Percentiles rank a stretch among this genome's conserved stretches.
Conservation (phyloP, 2,888 invertebrate genomes). For the Mesoligia furuncula region DNA sequence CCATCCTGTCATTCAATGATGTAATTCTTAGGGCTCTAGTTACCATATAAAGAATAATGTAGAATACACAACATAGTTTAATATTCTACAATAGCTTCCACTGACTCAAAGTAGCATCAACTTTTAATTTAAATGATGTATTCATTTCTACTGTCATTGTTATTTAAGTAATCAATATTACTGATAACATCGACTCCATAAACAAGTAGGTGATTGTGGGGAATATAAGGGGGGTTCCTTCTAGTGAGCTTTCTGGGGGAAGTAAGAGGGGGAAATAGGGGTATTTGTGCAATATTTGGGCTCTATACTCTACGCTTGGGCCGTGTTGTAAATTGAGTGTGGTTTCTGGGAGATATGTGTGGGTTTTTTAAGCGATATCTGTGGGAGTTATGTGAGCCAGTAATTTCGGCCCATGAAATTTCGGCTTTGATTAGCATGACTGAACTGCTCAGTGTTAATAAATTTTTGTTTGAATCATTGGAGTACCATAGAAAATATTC, state of each 20-base stretch:
- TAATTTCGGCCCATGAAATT: not conserved
- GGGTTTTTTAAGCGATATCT: not conserved
- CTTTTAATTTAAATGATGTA: conserved; percentile 8
- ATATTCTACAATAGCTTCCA: conserved; percentile 10
- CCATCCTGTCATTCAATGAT: conserved; percentile 40
- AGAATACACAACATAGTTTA: conserved; percentile 5
- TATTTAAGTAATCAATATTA: not conserved
- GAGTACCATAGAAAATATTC: not conserved
- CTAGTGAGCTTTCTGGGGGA: not conserved
- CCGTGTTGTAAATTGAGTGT: not conserved
- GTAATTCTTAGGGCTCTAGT: conserved; percentile 28
- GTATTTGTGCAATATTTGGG: not conserved
- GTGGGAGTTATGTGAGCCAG: not conserved
- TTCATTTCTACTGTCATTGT: not conserved
- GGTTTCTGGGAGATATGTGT: not conserved
- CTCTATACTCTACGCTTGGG: not conserved
- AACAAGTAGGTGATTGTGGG: not conserved
- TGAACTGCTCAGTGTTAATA: not conserved
- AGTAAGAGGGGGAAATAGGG: not conserved
- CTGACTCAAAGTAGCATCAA: conserved; percentile 19
- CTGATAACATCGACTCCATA: not conserved
- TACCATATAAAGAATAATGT: conserved; percentile 11
- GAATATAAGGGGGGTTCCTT: not conserved
- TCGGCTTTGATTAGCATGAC: not conserved
- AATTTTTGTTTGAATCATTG: not conserved